Evolutionary conservation across 2,888 invertebrate species (phyloP).

Genomic region (Carcina quercana): DNA sequence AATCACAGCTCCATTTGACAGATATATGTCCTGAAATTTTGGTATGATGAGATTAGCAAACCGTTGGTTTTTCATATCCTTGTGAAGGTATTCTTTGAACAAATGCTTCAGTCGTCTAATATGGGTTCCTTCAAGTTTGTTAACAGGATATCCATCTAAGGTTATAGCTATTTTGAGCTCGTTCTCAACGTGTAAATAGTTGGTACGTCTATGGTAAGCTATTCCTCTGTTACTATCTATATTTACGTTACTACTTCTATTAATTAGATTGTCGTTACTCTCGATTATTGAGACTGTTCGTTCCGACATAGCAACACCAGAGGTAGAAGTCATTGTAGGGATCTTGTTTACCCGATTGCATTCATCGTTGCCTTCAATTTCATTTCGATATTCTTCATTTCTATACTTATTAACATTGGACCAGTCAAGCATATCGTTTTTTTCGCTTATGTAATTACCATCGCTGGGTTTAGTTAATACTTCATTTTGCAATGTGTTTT

Average conservation of each 20-base stretch:
- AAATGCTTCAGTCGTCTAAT: slow-evolving; percentile 52
- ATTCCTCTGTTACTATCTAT: slow-evolving; percentile 60
- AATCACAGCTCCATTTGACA: slow-evolving; percentile 61
- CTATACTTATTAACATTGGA: slow-evolving; percentile 33
- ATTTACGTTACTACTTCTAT: slow-evolving; percentile 43
- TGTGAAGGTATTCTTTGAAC: slow-evolving; percentile 57
- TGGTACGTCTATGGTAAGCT: slow-evolving; percentile 59
- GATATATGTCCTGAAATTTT: slow-evolving; percentile 57
- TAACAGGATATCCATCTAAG: slow-evolving; percentile 54
- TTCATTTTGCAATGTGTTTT: slow-evolving; percentile 28
- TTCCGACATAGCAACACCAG: slow-evolving; percentile 38
- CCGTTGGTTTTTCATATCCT: slow-evolving; percentile 52
- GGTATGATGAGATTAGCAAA: slow-evolving; percentile 55
- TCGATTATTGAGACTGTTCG: slow-evolving; percentile 43
- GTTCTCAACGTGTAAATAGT: slow-evolving; percentile 55
- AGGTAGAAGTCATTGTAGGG: slow-evolving; percentile 25
- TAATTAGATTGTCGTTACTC: slow-evolving; percentile 41
- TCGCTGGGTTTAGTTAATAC: slow-evolving; percentile 44
- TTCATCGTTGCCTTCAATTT: neutral
- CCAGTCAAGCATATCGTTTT: slow-evolving; percentile 44
- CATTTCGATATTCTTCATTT: slow-evolving; percentile 14
- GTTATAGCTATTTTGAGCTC: slow-evolving; percentile 59
- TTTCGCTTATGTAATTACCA: slow-evolving; percentile 37
- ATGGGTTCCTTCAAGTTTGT: slow-evolving; percentile 57
- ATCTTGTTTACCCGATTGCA: slow-evolving; percentile 8